Evolutionary conservation across 2,797 vertebrate species (phyloP), one percentile per base, ranked within the genome.

Genomic region (Eleutherodactylus coqui): DNA sequence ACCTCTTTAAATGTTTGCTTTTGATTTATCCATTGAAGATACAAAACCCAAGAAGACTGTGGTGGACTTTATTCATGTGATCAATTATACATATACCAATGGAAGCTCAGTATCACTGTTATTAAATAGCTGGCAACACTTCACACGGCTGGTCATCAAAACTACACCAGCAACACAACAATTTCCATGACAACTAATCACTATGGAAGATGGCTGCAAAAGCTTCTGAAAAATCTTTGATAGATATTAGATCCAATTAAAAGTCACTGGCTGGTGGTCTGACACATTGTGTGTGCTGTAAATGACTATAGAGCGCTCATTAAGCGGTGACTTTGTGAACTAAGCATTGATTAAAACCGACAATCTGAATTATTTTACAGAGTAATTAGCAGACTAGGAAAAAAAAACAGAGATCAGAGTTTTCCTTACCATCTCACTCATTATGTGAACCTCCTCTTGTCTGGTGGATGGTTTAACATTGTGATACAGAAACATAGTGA

Each of bases 401-500:
- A 34, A 78, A 55, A 36, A 32, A 3, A 7, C 24, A 79, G 79
- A 51, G 32, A 76, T 70, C 79, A 55, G 9, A 0, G 17, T 85
- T 43, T 2, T 27, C 80, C 96, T 95, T 90, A 97, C 98, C 96
- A 96, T 95, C 89, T 94, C 92, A 87, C 94, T 94, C 81, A 99
- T 96, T 85, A 99, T 92, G 88, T 92, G 83, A 11, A 90, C 93
- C 92, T 99, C 97, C 93, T 99, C 96, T 1, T 91, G 94, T 90
- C 92, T 95, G 89, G 92, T 93, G 90, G 98, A 94, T 0, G 96
- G 94, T 36, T 79, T 93, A 88, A 99, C 92, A 0, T 92, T 92
- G 93, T 99, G 98, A 91, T 96, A 99, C 79, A 98, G 93, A 93
- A 98, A 99, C 92, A 99, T 95, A 0, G 97, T 97, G 90, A 99